phyloP scores from a whole-genome alignment of 2,113 vertebrate genomes.

The Procavia capensis region DNA sequence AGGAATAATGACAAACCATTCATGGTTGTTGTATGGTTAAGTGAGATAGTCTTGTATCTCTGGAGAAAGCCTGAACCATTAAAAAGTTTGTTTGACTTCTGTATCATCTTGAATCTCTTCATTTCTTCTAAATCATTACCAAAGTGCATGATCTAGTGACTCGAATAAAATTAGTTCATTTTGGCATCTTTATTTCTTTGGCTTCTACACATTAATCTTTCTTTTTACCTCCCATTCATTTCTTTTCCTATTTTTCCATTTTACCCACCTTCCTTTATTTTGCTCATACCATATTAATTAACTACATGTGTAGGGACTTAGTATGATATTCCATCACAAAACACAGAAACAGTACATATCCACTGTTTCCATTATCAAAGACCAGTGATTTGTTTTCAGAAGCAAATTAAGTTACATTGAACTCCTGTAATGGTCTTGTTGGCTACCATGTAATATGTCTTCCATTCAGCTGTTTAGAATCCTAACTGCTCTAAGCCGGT shows the following conservation, averaged over 20 bases:
- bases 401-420: not conserved
- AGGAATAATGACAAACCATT: not conserved
- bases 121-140: not conserved
- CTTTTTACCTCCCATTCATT: not conserved
- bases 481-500: not conserved
- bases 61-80: not conserved
- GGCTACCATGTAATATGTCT: fast-evolving
- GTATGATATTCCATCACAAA: not conserved
- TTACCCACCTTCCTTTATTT: not conserved
- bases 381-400: not conserved
- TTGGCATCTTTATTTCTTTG: not conserved
- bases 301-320: not conserved
- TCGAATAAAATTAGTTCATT: not conserved
- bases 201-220: not conserved
- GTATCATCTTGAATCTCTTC: not conserved
- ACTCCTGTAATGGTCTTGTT: not conserved
- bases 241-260: not conserved
- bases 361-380: not conserved
- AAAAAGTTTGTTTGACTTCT: not conserved
- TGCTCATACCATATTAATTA: too few relatives aligned
- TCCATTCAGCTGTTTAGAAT: not conserved
- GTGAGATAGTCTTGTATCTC: not conserved
- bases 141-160: not conserved
- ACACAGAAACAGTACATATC: not conserved
- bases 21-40: not conserved